Conservation (phyloP, 2,888 invertebrate genomes). For the Microctonus hyperodae region DNA sequence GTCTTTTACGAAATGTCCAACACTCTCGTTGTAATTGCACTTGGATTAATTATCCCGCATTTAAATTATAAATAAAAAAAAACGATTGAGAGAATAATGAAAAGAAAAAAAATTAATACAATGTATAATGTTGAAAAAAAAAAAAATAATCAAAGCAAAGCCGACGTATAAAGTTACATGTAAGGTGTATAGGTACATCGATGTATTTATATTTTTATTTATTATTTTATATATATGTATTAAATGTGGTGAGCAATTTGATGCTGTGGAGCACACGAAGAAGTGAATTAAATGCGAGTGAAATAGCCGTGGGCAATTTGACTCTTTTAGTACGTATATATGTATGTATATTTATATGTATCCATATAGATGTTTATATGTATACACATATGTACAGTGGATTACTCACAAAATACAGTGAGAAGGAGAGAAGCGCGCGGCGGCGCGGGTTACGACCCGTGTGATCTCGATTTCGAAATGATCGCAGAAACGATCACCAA, state of each 20-base stretch:
- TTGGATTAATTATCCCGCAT: conserved; percentile 1
- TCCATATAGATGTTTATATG: no score
- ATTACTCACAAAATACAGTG: not conserved
- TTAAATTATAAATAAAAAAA: not conserved
- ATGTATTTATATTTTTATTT: not conserved
- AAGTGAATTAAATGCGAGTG: conserved; percentile 20
- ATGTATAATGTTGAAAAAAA: not conserved
- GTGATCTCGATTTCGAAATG: conserved; percentile 44
- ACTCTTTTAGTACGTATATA: not conserved
- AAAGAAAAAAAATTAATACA: not conserved
- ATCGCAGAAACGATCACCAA: conserved; percentile 24
- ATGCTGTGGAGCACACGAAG: conserved; percentile 23
- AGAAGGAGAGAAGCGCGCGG: not conserved
- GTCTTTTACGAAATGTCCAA: conserved; percentile 13
- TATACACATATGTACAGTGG: not conserved
- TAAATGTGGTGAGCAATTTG: conserved; percentile 18
- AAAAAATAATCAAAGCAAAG: conserved; percentile 1
- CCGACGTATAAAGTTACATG: not conserved
- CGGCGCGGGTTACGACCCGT: conserved; percentile 42
- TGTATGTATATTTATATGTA: no score
- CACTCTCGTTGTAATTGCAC: conserved; percentile 17
- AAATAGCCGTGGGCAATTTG: conserved; percentile 19
- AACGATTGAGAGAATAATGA: conserved; percentile 1
- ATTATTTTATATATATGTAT: not conserved
- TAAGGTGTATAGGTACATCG: not conserved